Evolutionary conservation across 2,113 vertebrate genomes (phyloP), one percentile per base, ranked within the genome.

Genomic region (Jacana jacana): DNA sequence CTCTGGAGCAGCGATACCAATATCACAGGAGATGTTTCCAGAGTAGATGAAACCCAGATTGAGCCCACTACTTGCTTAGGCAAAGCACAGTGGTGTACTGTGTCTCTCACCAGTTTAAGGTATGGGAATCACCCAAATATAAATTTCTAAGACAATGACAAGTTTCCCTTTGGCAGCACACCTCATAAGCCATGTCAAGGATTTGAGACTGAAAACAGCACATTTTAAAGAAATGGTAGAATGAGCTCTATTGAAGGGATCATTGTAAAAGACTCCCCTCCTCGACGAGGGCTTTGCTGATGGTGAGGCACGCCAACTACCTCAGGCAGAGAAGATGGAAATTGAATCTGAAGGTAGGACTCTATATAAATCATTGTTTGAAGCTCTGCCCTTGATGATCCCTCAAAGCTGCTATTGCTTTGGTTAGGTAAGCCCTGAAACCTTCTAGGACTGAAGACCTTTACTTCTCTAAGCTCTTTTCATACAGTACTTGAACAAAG

Each of bases 351-450:
- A 58, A 92, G 70, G 58, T 5, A 66, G 84, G 8, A 57, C 60
- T 86, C 52, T 9, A 17, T 33, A 75, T n/a, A 73, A 91, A 88
- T 86, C 58, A 64, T 31, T 7, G 2, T 82, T 77, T 91, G 90
- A 91, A 93, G 77, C 64, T 84, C 35, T 69, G 46, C 77, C 73
- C 88, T 52, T 83, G 65, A 86, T 86, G 82, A 92, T 92, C 57
- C 77, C 81, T 89, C 88, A 91, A 86, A 95, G 81, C 40, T 89
- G 58, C 63, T 81, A 18, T 13, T 68, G 51, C 80, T 92, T 73
- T 87, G 44, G 65, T 54, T 84, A 73, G 91, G 58, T 93, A 88
- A 94, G 39, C 77, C 69, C 86, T 84, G 72, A 91, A 93, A 88
- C 60, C 33, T 93, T 94, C 58, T 40, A 90, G 57, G 48, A 95